phyloP scores from a whole-genome alignment of 2,113 vertebrate species.

The Aspiorhynchus laticeps region DNA sequence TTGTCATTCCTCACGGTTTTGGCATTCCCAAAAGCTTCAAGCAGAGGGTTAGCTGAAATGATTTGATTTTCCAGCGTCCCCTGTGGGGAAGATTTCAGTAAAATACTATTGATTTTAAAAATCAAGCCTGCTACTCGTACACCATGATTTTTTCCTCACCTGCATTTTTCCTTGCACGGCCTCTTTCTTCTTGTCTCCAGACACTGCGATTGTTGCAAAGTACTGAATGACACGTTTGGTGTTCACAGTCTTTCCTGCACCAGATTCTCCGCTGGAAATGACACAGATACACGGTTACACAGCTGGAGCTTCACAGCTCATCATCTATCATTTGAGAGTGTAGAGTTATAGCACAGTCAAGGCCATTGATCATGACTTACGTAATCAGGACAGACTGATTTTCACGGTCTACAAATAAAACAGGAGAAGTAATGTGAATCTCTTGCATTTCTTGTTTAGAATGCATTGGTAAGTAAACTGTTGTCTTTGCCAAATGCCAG shows the following conservation, averaged over 20 bases:
- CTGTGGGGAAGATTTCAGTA: conserved; percentile 52
- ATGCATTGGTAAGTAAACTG: not conserved
- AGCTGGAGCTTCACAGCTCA: not conserved
- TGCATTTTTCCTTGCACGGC: conserved; percentile 62
- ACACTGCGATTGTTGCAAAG: conserved; percentile 90
- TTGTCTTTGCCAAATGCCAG: not conserved
- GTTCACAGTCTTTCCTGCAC: conserved; percentile 93
- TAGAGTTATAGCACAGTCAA: not conserved
- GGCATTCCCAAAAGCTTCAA: conserved; percentile 76
- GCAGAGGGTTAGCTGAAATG: conserved; percentile 69
- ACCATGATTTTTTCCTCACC: conserved; percentile 27
- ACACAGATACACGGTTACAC: not conserved
- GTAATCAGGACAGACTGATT: conserved; percentile 83
- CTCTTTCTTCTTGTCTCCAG: conserved; percentile 48
- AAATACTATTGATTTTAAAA: not conserved
- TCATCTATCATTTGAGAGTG: not conserved
- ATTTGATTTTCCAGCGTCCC: conserved; percentile 73
- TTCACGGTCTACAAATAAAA: conserved; percentile 72
- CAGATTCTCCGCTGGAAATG: conserved; percentile 82
- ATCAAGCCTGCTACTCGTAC: not conserved
- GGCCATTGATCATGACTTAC: conserved; percentile 67
- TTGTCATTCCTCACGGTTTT: conserved; percentile 76
- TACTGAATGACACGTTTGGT: conserved; percentile 94
- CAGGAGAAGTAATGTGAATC: not conserved
- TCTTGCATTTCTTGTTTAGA: not conserved